Evolutionary conservation across 1,140 invertebrate species (phyloP).

Genomic region (Pseudobourletiella spinata): DNA sequence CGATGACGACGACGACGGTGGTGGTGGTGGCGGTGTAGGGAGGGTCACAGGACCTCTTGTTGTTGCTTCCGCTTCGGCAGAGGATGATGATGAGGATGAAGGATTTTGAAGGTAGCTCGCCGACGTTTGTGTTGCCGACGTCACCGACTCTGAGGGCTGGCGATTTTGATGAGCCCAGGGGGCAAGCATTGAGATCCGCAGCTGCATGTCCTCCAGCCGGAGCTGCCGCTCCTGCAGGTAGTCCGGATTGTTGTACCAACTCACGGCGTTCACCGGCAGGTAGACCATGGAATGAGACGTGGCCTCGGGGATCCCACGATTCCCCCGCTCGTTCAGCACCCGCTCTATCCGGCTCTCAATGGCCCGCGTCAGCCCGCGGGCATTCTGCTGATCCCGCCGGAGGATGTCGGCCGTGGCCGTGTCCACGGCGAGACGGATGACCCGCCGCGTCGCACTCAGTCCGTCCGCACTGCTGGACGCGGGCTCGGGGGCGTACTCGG

Average conservation of each 20-base stretch:
- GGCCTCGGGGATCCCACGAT: constrained; percentile 22
- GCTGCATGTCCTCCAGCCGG: background rate
- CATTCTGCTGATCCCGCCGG: background rate
- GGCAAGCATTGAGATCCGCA: background rate
- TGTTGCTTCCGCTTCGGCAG: background rate
- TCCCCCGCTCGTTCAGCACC: constrained; percentile 34
- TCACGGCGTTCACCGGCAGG: background rate
- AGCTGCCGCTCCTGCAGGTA: background rate
- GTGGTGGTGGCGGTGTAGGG: background rate
- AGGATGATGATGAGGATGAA: background rate
- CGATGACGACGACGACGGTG: background rate
- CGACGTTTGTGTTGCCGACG: constrained; percentile 12
- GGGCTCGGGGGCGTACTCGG: background rate
- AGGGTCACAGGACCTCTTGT: background rate
- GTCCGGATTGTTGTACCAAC: background rate
- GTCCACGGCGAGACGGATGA: constrained; percentile 31
- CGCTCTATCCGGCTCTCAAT: constrained; percentile 35
- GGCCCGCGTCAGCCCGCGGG: constrained; percentile 14
- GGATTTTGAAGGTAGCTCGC: background rate
- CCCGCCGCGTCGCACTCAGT: constrained; percentile 3
- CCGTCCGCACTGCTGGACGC: background rate
- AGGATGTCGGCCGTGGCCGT: constrained; percentile 22
- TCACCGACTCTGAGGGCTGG: background rate
- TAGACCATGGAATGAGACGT: background rate
- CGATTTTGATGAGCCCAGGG: background rate